Percentiles rank a stretch among this genome's conserved stretches.
Evolutionary conservation across 2,888 invertebrate genomes (phyloP).

Genomic region (Magallana nippona): DNA sequence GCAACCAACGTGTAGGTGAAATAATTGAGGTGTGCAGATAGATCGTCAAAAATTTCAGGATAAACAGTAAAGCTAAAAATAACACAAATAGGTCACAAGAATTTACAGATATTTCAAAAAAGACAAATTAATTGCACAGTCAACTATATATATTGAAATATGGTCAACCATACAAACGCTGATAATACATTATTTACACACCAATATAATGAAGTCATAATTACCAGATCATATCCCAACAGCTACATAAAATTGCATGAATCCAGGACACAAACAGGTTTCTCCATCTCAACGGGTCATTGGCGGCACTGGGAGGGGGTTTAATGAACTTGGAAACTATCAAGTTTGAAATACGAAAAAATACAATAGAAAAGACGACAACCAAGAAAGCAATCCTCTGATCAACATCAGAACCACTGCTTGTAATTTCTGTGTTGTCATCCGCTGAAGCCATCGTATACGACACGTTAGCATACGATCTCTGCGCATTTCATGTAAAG

Average conservation of each 20-base stretch:
- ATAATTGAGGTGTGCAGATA: conserved; percentile 78
- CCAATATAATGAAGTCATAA: too few relatives aligned
- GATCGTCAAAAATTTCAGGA: conserved; percentile 80
- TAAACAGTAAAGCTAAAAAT: conserved; percentile 79
- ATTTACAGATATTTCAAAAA: too few relatives aligned
- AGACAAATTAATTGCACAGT: background rate
- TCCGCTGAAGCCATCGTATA: background rate
- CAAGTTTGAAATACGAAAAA: conserved; percentile 67
- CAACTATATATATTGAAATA: background rate
- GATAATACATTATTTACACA: too few relatives aligned
- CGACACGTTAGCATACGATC: conserved; percentile 5
- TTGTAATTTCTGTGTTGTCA: background rate
- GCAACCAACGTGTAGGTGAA: conserved; percentile 79
- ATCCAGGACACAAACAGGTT: conserved; percentile 71
- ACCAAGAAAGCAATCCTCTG: conserved; percentile 43
- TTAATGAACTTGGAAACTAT: conserved; percentile 52
- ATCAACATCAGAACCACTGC: background rate
- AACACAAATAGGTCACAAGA: conserved; percentile 35
- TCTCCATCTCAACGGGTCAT: conserved; percentile 67
- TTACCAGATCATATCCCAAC: conserved; percentile 68
- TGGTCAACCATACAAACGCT: too few relatives aligned
- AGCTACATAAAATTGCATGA: conserved; percentile 66
- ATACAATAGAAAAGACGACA: conserved; percentile 61
- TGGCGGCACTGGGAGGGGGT: conserved; percentile 52
- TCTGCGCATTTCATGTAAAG: background rate